Percentiles rank a stretch among this genome's conserved stretches.
These are phyloP conservation scores for Nymphalis urticae DNA, from an alignment of 2,888 invertebrate genomes.

Conservation along the genomic window DNA sequence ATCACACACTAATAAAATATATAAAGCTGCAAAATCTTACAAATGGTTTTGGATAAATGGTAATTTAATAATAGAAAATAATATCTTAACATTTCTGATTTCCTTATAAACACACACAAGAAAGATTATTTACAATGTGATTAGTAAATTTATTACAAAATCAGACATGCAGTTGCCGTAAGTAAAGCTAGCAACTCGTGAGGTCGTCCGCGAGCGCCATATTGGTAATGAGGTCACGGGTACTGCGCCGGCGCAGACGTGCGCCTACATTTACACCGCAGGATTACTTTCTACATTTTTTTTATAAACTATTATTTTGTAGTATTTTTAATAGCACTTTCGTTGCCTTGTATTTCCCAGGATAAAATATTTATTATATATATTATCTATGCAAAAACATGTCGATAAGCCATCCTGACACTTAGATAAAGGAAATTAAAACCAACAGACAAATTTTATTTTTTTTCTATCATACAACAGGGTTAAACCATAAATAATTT, in stretches of 20 bases:
- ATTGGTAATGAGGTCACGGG: conserved; percentile 69
- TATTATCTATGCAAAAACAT: too few relatives aligned
- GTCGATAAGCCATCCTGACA: too few relatives aligned
- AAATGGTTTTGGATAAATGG: too few relatives aligned
- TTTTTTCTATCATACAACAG: too few relatives aligned
- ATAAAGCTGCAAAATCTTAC: too few relatives aligned
- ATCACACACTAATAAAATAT: too few relatives aligned
- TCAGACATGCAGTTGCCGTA: conserved; percentile 9
- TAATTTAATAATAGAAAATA: too few relatives aligned
- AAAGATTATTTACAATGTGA: conserved; percentile 10
- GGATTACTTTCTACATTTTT: conserved; percentile 27
- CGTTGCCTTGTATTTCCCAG: too few relatives aligned
- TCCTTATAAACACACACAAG: background rate
- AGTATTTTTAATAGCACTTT: background rate
- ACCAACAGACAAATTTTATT: too few relatives aligned
- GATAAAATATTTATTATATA: too few relatives aligned
- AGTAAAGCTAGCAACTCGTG: conserved; percentile 38
- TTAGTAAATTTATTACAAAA: conserved; percentile 11
- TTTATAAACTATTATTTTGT: background rate
- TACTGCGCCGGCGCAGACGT: conserved; percentile 58
- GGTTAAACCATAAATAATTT: too few relatives aligned
- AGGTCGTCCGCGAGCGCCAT: conserved; percentile 65
- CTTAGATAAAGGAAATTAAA: too few relatives aligned
- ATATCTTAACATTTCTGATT: background rate
- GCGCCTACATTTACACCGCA: conserved; percentile 20